phyloP scores from a whole-genome alignment of 2,888 invertebrate genomes.

The Campoplex capitator region DNA sequence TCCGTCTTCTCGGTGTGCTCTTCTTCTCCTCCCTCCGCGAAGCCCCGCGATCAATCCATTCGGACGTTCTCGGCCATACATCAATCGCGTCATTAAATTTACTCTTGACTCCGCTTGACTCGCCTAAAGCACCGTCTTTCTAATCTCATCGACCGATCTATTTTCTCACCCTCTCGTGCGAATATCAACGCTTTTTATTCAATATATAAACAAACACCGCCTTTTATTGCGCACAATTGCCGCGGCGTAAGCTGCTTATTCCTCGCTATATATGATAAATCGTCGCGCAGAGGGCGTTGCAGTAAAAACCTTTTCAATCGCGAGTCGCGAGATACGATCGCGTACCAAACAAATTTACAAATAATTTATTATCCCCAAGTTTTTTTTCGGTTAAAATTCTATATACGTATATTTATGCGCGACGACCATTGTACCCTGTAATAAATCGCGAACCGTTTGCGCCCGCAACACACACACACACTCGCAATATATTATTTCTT shows the following conservation, averaged over 20 bases:
- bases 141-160: slow-evolving; percentile 46
- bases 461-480: neutral
- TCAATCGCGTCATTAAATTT: slow-evolving; percentile 52
- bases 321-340: slow-evolving; percentile 23
- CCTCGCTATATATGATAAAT: slow-evolving; percentile 23
- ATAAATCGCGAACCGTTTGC: neutral
- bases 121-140: slow-evolving; percentile 44
- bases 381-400: neutral
- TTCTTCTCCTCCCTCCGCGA: slow-evolving; percentile 21
- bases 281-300: slow-evolving; percentile 14
- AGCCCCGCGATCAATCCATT: slow-evolving; percentile 56
- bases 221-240: neutral
- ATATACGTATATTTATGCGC: neutral
- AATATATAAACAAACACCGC: slow-evolving; percentile 23
- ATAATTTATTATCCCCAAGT: neutral
- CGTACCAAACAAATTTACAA: slow-evolving; percentile 2
- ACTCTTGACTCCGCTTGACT: slow-evolving; percentile 25
- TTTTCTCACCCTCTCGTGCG: slow-evolving; percentile 42
- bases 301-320: slow-evolving; percentile 32
- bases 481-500: neutral
- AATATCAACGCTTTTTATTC: slow-evolving; percentile 34
- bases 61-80: slow-evolving; percentile 45
- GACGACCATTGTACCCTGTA: neutral
- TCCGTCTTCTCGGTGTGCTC: neutral
- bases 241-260: neutral